Percentiles rank a stretch among this genome's conserved stretches.
Evolutionary conservation across 2,113 vertebrate species (phyloP).

Genomic region (Gobius niger): DNA sequence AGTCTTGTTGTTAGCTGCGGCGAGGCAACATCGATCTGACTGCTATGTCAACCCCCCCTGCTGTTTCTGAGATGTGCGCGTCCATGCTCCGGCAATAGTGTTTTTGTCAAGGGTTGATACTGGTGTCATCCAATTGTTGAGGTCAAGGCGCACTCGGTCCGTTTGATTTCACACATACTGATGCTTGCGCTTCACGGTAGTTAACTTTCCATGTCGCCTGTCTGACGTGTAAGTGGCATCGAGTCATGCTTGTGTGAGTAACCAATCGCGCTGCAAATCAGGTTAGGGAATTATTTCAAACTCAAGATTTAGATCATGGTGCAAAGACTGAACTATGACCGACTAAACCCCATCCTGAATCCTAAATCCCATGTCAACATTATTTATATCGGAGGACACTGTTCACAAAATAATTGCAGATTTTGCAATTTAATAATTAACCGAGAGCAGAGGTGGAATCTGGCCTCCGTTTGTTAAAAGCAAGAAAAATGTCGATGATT

Average conservation of each 20-base stretch:
- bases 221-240: not conserved
- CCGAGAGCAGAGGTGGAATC: no score
- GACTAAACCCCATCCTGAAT: no score
- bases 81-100: conserved; percentile 8
- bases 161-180: not conserved
- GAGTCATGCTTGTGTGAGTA: not conserved
- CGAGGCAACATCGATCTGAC: conserved; percentile 58
- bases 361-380: no score
- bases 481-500: not conserved
- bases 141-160: not conserved
- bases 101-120: not conserved
- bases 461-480: not conserved
- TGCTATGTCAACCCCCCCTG: conserved; percentile 63
- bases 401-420: no score
- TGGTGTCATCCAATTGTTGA: not conserved
- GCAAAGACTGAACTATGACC: no score
- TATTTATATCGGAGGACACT: no score
- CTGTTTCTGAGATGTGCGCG: conserved; percentile 25
- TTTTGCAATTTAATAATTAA: no score
- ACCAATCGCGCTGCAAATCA: not conserved
- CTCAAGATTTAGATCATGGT: no score
- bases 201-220: not conserved
- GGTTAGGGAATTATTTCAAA: no score
- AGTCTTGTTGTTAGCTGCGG: conserved; percentile 62
- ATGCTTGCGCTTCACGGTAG: not conserved